Evolutionary conservation across 2,888 invertebrate genomes (phyloP), one percentile per base, ranked within the genome.

Genomic region (Coelopa pilipes): DNA sequence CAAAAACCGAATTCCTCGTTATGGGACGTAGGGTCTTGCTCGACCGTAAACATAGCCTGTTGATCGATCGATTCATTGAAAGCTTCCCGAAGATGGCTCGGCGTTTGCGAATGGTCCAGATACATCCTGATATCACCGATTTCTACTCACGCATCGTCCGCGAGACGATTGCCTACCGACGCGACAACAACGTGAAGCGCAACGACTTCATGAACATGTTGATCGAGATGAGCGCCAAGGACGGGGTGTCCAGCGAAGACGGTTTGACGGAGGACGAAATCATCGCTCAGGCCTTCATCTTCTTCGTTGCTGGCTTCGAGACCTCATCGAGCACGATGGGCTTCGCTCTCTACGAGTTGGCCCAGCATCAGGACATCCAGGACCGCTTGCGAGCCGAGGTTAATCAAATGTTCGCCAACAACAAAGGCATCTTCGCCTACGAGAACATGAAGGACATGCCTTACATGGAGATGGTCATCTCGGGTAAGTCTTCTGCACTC

Each of bases 261-360:
- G 78, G 17, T 0, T 45, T 81, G 3, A 34, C 87, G 0, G 83
- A 89, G 4, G 85, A 88, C 3, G 79, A 90, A 34, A 81, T 91
- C 0, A 84, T 88, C 0, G 88, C 90, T 0, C 90, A 91, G 74
- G 89, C 90, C 10, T 87, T 90, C 46, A 83, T 89, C 0, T 90
- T 92, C 77, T 89, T 89, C 73, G 73, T 82, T 1, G 90, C 90
- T 63, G 90, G 90, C 1, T 90, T 88, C 65, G 90, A 90, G 80
- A 90, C 90, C 0, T 89, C 89, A 0, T 86, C 87, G 0, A 85
- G 88, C 0, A 87, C 88, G 0, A 84, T 89, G 80, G 87, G 88
- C 34, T 89, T 88, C 76, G 86, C 87, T 1, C 75, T 89, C 4
- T 90, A 88, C 76, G 89, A 89, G 77, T 78, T 90, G 45, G 89